Conservation (phyloP, 2,113 vertebrate species). For the Spilogale gracilis region DNA sequence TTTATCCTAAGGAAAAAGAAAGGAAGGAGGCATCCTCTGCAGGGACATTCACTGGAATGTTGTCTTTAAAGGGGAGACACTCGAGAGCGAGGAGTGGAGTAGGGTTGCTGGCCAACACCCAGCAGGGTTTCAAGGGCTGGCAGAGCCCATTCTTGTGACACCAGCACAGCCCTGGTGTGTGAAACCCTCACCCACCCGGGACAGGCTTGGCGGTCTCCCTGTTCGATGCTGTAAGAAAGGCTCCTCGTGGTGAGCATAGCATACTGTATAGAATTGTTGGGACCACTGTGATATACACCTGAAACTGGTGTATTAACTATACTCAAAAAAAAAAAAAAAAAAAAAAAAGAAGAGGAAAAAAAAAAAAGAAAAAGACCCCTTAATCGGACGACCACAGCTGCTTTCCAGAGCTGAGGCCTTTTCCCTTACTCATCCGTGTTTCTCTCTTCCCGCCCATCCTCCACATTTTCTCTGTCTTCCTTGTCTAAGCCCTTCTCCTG, state of each 20-base stretch:
- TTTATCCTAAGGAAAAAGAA: neutral
- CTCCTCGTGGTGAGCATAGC: neutral
- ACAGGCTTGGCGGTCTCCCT: too few relatives aligned
- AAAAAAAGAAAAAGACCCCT: neutral
- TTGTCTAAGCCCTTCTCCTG: neutral
- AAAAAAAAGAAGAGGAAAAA: neutral
- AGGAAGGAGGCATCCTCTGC: rapidly evolving
- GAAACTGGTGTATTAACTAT: neutral
- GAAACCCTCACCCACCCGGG: too few relatives aligned
- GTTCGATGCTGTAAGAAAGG: neutral
- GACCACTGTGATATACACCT: neutral
- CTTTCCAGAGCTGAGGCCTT: neutral
- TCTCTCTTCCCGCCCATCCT: neutral
- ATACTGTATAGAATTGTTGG: neutral
- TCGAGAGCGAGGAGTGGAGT: neutral
- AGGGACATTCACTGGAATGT: neutral
- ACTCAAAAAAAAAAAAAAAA: too few relatives aligned
- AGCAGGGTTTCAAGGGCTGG: neutral
- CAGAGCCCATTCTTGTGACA: neutral
- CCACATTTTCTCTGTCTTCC: neutral
- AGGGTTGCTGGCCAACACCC: rapidly evolving
- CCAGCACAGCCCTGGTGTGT: neutral
- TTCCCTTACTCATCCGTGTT: neutral
- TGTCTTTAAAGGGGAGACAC: neutral
- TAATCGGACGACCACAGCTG: neutral